A percentile compares a stretch with the other conserved stretches of the same genome.
Evolutionary conservation across 2,113 vertebrate species (phyloP).

Genomic region (Alouatta palliata): DNA sequence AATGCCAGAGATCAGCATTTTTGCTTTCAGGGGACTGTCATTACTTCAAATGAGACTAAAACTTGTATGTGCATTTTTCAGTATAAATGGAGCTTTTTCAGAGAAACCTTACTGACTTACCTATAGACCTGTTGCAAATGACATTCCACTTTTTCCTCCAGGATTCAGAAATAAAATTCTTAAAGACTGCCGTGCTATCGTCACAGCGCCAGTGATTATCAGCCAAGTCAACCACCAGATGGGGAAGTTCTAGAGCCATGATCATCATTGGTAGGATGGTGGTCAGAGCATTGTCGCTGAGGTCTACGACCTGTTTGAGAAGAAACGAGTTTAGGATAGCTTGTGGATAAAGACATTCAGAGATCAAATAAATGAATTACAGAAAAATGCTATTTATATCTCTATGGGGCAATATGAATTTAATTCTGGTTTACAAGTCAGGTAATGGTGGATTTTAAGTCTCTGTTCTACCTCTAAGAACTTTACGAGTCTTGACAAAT

Average conservation of each 20-base stretch:
- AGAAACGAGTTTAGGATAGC: background rate
- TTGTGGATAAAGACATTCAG: background rate
- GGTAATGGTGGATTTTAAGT: background rate
- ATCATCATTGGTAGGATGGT: constrained; percentile 81
- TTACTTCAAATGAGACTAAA: constrained; percentile 71
- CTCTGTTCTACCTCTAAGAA: background rate
- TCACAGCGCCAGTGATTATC: constrained; percentile 87
- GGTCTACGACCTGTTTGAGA: constrained; percentile 86
- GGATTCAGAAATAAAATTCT: constrained; percentile 80
- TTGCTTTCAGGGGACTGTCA: constrained; percentile 78
- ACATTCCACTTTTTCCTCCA: constrained; percentile 78
- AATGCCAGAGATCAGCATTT: constrained; percentile 57
- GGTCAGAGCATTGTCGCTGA: constrained; percentile 89
- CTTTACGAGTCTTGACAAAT: background rate
- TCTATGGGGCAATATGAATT: background rate
- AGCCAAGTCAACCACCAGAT: constrained; percentile 78
- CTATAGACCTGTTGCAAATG: constrained; percentile 80
- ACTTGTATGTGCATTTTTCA: constrained; percentile 67
- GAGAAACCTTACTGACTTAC: constrained; percentile 75
- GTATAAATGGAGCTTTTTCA: constrained; percentile 81
- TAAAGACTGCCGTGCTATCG: constrained; percentile 79
- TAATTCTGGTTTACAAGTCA: background rate
- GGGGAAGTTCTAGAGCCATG: constrained; percentile 83
- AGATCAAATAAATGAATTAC: background rate
- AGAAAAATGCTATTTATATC: background rate